Conservation (phyloP, 2,888 invertebrate species). For the Netelia virgata region DNA sequence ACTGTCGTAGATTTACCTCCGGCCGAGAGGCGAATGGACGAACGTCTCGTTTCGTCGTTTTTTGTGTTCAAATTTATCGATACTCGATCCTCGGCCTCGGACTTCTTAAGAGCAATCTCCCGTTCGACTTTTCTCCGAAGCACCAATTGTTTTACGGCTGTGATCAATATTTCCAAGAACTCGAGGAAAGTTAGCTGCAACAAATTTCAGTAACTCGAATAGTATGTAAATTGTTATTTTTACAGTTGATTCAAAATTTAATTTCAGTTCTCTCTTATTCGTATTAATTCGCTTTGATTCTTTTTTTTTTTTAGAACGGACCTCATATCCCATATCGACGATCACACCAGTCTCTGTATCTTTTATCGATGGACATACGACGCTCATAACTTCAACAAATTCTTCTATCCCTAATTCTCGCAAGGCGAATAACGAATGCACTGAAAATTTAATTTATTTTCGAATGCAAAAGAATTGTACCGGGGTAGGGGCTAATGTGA, state of each 20-base stretch:
- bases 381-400: constrained; percentile 78
- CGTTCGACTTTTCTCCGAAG: constrained; percentile 30
- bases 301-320: constrained; percentile 15
- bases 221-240: constrained; percentile 7
- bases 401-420: constrained; percentile 78
- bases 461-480: not conserved
- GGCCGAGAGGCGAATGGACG: constrained; percentile 23
- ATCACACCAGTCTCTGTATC: constrained; percentile 79
- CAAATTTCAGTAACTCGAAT: not conserved
- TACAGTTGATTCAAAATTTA: not conserved
- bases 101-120: not conserved
- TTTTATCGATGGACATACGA: constrained; percentile 86
- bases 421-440: constrained; percentile 77
- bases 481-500: not conserved
- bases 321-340: constrained; percentile 85
- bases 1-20: constrained; percentile 34
- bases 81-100: constrained; percentile 18
- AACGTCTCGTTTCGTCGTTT: constrained; percentile 15
- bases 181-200: constrained; percentile 87
- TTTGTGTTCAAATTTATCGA: constrained; percentile 22
- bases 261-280: not conserved
- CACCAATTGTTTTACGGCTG: constrained; percentile 67
- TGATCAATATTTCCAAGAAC: constrained; percentile 87
- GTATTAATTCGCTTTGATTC: not conserved
- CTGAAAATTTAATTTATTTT: constrained; percentile 56